phyloP scores from a whole-genome alignment of 2,113 vertebrate species.

The Platysternon megacephalum region DNA sequence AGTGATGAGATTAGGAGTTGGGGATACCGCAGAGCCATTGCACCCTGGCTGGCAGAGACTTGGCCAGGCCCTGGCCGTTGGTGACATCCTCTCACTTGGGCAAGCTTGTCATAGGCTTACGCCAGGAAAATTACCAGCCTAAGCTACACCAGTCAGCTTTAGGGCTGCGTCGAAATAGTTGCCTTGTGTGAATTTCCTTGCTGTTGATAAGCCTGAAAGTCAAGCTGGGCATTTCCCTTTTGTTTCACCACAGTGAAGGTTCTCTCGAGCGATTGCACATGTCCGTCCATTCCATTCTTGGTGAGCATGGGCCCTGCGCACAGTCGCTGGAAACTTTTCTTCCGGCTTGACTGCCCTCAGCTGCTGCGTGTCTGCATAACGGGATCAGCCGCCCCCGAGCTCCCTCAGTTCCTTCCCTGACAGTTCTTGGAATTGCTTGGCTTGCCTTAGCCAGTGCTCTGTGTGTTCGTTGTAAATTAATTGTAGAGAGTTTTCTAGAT shows the following conservation, averaged over 20 bases:
- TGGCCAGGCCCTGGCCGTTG: background rate
- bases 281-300: background rate
- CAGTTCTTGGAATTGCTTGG: background rate
- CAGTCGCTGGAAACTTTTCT: background rate
- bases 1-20: background rate
- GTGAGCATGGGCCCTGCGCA: background rate
- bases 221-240: background rate
- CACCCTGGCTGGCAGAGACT: background rate
- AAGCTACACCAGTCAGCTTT: background rate
- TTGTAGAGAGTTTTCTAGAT: too few relatives aligned
- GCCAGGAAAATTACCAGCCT: too few relatives aligned
- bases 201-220: background rate
- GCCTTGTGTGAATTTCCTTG: background rate
- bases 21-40: background rate
- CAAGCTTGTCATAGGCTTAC: background rate
- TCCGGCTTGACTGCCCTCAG: background rate
- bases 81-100: background rate
- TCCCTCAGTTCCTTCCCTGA: background rate
- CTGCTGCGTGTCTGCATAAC: background rate
- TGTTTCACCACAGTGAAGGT: background rate
- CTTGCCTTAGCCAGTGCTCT: too few relatives aligned
- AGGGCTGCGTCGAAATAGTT: background rate
- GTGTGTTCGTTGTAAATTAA: too few relatives aligned
- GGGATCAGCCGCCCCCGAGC: too few relatives aligned
- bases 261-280: too few relatives aligned